Conservation (phyloP, 2,888 invertebrate species). For the Ophion ellenae region DNA sequence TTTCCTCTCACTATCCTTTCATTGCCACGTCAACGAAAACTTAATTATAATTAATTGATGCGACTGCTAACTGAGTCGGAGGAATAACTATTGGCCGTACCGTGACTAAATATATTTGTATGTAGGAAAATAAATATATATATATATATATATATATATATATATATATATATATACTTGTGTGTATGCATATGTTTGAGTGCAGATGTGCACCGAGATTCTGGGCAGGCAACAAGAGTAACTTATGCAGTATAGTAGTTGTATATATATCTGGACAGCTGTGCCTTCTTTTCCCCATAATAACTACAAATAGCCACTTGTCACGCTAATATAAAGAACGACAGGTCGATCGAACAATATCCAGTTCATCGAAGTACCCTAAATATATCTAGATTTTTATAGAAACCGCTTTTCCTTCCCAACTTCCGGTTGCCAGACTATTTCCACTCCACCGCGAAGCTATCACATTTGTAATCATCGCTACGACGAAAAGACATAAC, state of each 20-base stretch:
- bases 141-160: too few species aligned
- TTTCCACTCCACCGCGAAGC: background rate
- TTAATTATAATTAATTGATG: conserved; percentile 94
- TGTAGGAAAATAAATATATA: too few species aligned
- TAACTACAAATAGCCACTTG: too few species aligned
- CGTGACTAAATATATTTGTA: conserved; percentile 46
- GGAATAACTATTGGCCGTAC: conserved; percentile 80
- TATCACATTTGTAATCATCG: conserved; percentile 8
- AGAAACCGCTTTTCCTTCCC: background rate
- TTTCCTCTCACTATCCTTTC: conserved; percentile 66
- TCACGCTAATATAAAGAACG: background rate
- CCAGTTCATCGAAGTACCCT: too few species aligned
- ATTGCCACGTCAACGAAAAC: conserved; percentile 89
- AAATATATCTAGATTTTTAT: too few species aligned
- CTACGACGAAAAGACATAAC: conserved; percentile 50
- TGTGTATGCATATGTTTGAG: background rate
- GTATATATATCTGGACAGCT: background rate
- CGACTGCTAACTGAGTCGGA: conserved; percentile 85
- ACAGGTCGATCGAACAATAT: background rate
- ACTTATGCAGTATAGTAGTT: background rate
- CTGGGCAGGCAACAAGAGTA: background rate
- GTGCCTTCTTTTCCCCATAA: too few species aligned
- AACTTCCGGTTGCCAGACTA: background rate
- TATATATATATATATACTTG: background rate
- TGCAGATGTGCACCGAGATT: background rate